A percentile compares a stretch with the other conserved stretches of the same genome.
phyloP scores from a whole-genome alignment of 1,140 invertebrate species.

The Zophobas morio region DNA sequence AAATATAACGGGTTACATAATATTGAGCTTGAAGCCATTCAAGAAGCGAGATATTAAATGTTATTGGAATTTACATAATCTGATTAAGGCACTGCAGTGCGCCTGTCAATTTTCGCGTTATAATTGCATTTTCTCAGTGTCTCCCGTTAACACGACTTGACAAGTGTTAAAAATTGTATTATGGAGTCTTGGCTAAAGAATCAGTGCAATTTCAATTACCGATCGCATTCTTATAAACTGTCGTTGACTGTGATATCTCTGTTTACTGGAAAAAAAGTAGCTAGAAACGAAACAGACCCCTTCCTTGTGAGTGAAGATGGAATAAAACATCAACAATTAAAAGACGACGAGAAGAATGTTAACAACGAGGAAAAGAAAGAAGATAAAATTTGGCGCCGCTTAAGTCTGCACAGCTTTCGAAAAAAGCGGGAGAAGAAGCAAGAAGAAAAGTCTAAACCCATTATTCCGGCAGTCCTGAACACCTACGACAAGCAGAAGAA shows the following conservation, averaged over 20 bases:
- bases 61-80: slow-evolving; percentile 46
- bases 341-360: slow-evolving; percentile 11
- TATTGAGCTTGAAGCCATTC: slow-evolving; percentile 13
- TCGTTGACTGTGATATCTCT: slow-evolving; percentile 33
- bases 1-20: background rate
- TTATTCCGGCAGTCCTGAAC: slow-evolving; percentile 54
- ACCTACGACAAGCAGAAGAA: slow-evolving; percentile 56
- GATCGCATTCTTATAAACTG: slow-evolving; percentile 20
- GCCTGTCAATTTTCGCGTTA: slow-evolving; percentile 19
- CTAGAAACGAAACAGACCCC: slow-evolving; percentile 17
- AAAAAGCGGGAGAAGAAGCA: slow-evolving; percentile 51
- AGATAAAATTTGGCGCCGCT: slow-evolving; percentile 53
- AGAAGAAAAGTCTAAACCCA: slow-evolving; percentile 54
- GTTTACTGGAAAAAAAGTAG: slow-evolving; percentile 3
- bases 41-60: slow-evolving; percentile 42
- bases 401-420: slow-evolving; percentile 54
- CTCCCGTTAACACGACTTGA: background rate
- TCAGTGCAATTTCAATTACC: slow-evolving; percentile 41
- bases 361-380: slow-evolving; percentile 23
- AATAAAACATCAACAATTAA: background rate
- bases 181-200: slow-evolving; percentile 49
- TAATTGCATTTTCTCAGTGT: slow-evolving; percentile 33
- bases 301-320: slow-evolving; percentile 2
- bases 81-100: slow-evolving; percentile 35
- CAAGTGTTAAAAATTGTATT: slow-evolving; percentile 14